A percentile compares a stretch with the other conserved stretches of the same genome.
Conservation (phyloP, 2,888 invertebrate species). For the Parascotia fuliginaria region DNA sequence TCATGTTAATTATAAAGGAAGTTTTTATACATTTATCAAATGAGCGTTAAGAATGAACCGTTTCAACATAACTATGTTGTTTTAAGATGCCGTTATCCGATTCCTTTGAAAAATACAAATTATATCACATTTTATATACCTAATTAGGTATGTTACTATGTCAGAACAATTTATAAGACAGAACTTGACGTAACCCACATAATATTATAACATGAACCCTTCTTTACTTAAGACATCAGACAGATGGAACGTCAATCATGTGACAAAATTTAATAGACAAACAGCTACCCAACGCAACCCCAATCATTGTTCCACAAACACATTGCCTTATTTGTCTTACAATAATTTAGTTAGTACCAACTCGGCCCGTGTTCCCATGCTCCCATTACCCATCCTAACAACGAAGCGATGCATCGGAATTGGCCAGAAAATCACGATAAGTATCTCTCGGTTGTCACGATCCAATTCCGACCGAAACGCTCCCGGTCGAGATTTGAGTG, state of each 20-base stretch:
- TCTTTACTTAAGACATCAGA: constrained; percentile 37
- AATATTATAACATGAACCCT: constrained; percentile 24
- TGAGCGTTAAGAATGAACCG: neutral
- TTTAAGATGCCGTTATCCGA: no score
- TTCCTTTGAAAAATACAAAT: no score
- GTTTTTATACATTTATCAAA: constrained; percentile 32
- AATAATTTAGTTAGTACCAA: constrained; percentile 75
- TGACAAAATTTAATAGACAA: constrained; percentile 64
- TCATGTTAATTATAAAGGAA: constrained; percentile 38
- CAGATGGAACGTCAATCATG: constrained; percentile 53
- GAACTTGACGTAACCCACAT: neutral
- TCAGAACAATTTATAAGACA: neutral
- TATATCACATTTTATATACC: neutral
- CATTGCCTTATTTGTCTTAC: constrained; percentile 75
- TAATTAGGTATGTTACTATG: neutral
- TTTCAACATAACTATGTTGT: neutral
- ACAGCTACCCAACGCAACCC: constrained; percentile 57
- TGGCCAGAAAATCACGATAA: constrained; percentile 85
- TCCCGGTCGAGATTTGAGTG: constrained; percentile 81
- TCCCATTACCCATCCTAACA: constrained; percentile 77
- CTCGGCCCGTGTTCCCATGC: constrained; percentile 77
- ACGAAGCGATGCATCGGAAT: constrained; percentile 76
- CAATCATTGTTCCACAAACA: constrained; percentile 69
- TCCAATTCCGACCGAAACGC: constrained; percentile 79
- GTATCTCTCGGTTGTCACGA: constrained; percentile 83